A percentile compares a stretch with the other conserved stretches of the same genome.
These are phyloP conservation scores for Siphonodentalium dalli DNA, from an alignment of 2,888 invertebrate species.

Conservation along the genomic window DNA sequence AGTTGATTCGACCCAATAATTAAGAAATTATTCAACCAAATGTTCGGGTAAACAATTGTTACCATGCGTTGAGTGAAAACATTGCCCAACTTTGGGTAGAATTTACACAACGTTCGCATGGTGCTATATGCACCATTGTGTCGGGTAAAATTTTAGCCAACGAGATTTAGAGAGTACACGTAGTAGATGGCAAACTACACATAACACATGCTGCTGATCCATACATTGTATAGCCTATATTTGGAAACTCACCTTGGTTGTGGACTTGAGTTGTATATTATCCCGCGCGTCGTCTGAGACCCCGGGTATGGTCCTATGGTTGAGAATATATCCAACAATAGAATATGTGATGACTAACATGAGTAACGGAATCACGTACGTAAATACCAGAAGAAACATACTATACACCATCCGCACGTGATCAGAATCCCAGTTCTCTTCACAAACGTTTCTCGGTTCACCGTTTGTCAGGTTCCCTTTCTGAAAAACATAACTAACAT, in stretches of 20 bases:
- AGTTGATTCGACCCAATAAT: no score
- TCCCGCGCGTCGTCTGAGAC: conserved; percentile 65
- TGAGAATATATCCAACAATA: conserved; percentile 63
- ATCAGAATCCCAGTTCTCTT: conserved; percentile 29
- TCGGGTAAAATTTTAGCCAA: no score
- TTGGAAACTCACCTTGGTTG: conserved; percentile 57
- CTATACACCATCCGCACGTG: conserved; percentile 41
- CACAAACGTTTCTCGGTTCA: conserved; percentile 41
- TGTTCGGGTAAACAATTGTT: no score
- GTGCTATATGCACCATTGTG: no score
- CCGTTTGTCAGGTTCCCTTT: conserved; percentile 22
- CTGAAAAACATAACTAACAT: conserved; percentile 30
- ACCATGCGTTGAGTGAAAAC: no score
- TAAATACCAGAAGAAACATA: conserved; percentile 35
- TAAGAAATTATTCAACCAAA: no score
- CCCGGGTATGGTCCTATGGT: conserved; percentile 64
- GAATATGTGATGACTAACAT: conserved; percentile 64
- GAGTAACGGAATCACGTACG: conserved; percentile 61
- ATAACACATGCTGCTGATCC: no score
- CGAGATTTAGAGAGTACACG: no score
- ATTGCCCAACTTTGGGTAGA: no score
- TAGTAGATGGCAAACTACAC: no score
- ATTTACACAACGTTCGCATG: no score
- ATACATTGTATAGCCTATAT: no score
- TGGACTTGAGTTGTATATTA: conserved; percentile 60